Base-by-base conservation (phyloP, 2,888 invertebrate species). In the Nomada ruficornis region DNA sequence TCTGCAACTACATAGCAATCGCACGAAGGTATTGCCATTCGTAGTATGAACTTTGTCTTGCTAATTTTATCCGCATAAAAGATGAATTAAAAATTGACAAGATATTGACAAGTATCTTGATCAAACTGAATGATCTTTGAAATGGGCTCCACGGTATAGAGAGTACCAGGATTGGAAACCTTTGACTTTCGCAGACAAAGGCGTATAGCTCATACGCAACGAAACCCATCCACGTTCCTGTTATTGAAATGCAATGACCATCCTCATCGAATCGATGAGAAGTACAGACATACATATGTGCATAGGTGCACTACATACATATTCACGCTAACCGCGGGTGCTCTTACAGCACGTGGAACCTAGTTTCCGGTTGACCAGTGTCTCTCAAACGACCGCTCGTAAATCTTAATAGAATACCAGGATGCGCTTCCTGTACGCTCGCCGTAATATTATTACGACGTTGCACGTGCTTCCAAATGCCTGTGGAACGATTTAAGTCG, bases 191-290 rank as follows among this genome's bases (percentile, higher is more conserved):
- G 54, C 76, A 70, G 75, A 80, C 83, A 79, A 86, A 78, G 77
- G 80, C 78, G 69, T 70, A 64, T 55, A 64, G 71, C 42, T 57
- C 47, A 52, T 67, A 69, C 65, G 60, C 64, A 79, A 81, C 72
- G 76, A 71, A 83, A 80, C 72, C 83, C 78, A 86, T 74, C 83
- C 76, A 75, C 75, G 83, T 81, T 81, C 82, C 83, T 85, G 90
- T 91, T 91, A 91, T 92, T 91, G 91, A 92, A 92, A 91, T 91
- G 91, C 90, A 86, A 87, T 90, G 89, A 88, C 90, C 90, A 90
- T 90, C 89, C 88, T 88, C 89, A 86, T 86, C 86, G 87, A 91
- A 92, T 91, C 92, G 90, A 92, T 92, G 90, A 86, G 83, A 90
- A 87, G 87, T 85, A 80, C 83, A 77, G 82, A 77, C 81, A 85